Conservation (phyloP, 1,140 invertebrate genomes). For the Drosophila ogumai region DNA sequence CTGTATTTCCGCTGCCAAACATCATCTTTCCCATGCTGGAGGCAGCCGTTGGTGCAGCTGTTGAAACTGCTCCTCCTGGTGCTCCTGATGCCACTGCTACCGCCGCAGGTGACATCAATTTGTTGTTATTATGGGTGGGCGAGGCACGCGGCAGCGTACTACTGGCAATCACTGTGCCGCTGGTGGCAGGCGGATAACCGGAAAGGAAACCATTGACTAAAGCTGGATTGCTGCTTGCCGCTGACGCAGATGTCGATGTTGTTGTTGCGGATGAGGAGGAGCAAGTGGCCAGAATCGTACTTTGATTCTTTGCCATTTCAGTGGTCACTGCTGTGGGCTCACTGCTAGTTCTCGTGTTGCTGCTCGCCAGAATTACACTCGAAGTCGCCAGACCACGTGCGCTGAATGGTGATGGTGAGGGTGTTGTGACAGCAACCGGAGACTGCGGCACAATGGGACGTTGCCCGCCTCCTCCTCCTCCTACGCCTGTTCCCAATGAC, state of each 20-base stretch:
- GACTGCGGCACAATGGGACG: conserved; percentile 33
- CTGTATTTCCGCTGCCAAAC: conserved; percentile 38
- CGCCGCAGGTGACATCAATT: conserved; percentile 28
- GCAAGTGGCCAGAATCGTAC: neutral
- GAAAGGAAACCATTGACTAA: conserved; percentile 62
- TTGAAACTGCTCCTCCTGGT: neutral
- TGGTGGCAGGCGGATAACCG: conserved; percentile 44
- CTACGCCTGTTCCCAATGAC: conserved; percentile 8
- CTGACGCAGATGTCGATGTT: neutral
- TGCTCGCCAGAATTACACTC: conserved; percentile 24
- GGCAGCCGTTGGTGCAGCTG: neutral
- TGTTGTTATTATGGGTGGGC: conserved; percentile 46
- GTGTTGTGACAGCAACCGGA: conserved; percentile 15
- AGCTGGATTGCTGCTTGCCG: conserved; percentile 6
- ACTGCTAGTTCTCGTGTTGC: conserved; percentile 36
- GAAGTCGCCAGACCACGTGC: conserved; percentile 35
- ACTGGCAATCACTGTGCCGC: conserved; percentile 28
- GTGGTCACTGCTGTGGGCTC: neutral
- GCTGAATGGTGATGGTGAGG: conserved; percentile 14
- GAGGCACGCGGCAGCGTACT: conserved; percentile 41
- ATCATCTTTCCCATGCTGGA: conserved; percentile 36
- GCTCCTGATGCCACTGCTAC: neutral
- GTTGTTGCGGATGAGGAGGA: neutral
- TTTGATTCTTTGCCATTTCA: conserved; percentile 9
- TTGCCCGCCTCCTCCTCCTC: conserved; percentile 3